phyloP scores from a whole-genome alignment of 1,140 invertebrate species.

The Lordiphosa stackelbergi region DNA sequence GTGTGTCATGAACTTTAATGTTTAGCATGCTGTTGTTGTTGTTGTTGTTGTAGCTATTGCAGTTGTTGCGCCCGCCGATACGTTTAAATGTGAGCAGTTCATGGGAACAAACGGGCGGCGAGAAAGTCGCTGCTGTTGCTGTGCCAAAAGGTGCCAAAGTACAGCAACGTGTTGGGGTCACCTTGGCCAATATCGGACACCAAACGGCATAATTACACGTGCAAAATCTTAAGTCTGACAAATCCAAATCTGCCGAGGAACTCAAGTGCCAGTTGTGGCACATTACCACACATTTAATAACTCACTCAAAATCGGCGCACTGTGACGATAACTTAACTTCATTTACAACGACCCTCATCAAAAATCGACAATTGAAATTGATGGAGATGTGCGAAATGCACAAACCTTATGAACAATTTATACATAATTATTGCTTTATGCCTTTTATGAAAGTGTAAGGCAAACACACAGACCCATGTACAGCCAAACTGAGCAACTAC shows the following conservation, averaged over 20 bases:
- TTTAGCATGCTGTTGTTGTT: conserved; percentile 53
- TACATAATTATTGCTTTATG: conserved; percentile 42
- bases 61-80: conserved; percentile 40
- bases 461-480: conserved; percentile 14
- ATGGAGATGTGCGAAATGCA: conserved; percentile 21
- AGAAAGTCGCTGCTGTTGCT: conserved; percentile 56
- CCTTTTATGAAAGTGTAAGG: conserved; percentile 56
- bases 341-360: conserved; percentile 47
- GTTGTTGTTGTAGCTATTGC: conserved; percentile 3
- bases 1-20: conserved; percentile 74
- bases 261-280: conserved; percentile 39
- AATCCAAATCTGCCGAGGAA: conserved; percentile 21
- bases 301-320: conserved; percentile 48
- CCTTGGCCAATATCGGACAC: conserved; percentile 20
- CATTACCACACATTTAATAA: conserved; percentile 66
- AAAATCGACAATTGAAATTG: conserved; percentile 28
- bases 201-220: conserved; percentile 43
- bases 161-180: conserved; percentile 41
- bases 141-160: conserved; percentile 39
- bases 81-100: conserved; percentile 72
- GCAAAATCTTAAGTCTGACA: conserved; percentile 48
- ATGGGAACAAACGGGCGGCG: conserved; percentile 55
- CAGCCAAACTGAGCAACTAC: conserved; percentile 9
- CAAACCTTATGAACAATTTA: conserved; percentile 30
- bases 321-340: conserved; percentile 1